These are phyloP conservation scores for Pinna nobilis DNA, from an alignment of 1,140 invertebrate species.

Conservation along the genomic window DNA sequence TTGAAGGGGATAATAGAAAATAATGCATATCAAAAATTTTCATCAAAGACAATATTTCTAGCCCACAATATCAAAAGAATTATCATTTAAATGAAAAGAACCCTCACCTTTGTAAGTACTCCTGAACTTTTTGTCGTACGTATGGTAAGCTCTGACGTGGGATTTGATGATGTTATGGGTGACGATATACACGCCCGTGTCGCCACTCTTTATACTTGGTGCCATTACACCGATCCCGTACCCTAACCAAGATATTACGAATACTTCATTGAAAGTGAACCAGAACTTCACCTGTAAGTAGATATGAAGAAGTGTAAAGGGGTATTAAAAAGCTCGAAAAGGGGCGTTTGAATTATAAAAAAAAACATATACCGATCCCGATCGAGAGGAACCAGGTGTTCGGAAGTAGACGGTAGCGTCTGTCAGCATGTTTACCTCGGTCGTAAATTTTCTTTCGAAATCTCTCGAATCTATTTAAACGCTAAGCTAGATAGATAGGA, in stretches of 20 bases:
- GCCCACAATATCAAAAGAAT: no score
- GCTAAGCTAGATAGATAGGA: no score
- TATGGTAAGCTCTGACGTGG: conserved; percentile 55
- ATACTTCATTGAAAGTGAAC: conserved; percentile 73
- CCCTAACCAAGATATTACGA: conserved; percentile 43
- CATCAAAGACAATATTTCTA: no score
- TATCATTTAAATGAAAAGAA: no score
- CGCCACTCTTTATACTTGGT: conserved; percentile 29
- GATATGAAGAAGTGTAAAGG: background rate
- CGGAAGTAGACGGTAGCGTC: no score
- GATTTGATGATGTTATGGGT: conserved; percentile 63
- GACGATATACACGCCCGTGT: conserved; percentile 32
- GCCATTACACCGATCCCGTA: conserved; percentile 56
- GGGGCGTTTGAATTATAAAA: no score
- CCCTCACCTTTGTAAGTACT: conserved; percentile 51
- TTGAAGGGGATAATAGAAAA: no score
- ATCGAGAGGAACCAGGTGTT: background rate
- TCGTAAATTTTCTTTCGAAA: no score
- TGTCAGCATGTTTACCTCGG: no score
- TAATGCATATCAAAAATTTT: no score
- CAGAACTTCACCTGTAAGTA: conserved; percentile 66
- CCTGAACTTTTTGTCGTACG: conserved; percentile 48
- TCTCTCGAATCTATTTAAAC: no score
- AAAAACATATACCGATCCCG: background rate
- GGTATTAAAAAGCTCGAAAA: no score